Evolutionary conservation across 2,113 vertebrate species (phyloP).

Genomic region (Rhinopithecus roxellana): DNA sequence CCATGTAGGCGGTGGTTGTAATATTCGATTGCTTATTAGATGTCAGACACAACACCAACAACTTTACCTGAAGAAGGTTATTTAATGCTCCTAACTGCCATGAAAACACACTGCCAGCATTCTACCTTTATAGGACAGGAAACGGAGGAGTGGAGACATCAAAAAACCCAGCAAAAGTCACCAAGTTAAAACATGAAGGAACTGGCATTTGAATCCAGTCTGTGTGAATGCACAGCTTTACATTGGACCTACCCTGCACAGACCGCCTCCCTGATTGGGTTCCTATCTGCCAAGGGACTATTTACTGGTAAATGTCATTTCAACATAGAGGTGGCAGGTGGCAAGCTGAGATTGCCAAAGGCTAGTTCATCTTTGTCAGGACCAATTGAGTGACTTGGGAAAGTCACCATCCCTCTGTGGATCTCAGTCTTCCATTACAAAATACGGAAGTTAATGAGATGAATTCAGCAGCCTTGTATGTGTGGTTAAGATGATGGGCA

Average conservation of each 20-base stretch:
- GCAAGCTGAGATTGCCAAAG: background rate
- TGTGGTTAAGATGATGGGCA: accelerated
- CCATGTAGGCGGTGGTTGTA: background rate
- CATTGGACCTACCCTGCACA: background rate
- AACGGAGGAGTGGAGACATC: background rate
- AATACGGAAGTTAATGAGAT: background rate
- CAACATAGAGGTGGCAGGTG: background rate
- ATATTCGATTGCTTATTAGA: background rate
- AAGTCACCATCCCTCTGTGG: background rate
- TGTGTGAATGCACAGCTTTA: background rate
- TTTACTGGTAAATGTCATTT: background rate
- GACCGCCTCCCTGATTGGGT: accelerated
- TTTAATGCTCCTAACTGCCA: background rate
- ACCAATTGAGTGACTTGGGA: background rate
- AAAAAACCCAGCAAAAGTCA: background rate
- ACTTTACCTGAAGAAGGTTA: background rate
- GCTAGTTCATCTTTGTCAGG: background rate
- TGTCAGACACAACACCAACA: background rate
- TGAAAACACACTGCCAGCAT: background rate
- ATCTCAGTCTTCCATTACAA: background rate
- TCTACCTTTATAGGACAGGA: background rate
- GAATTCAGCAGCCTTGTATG: background rate
- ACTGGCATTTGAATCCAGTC: background rate
- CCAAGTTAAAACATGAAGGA: background rate
- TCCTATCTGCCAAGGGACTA: background rate